Evolutionary conservation across 2,797 vertebrate genomes (phyloP).

Genomic region (Aythya fuligula): DNA sequence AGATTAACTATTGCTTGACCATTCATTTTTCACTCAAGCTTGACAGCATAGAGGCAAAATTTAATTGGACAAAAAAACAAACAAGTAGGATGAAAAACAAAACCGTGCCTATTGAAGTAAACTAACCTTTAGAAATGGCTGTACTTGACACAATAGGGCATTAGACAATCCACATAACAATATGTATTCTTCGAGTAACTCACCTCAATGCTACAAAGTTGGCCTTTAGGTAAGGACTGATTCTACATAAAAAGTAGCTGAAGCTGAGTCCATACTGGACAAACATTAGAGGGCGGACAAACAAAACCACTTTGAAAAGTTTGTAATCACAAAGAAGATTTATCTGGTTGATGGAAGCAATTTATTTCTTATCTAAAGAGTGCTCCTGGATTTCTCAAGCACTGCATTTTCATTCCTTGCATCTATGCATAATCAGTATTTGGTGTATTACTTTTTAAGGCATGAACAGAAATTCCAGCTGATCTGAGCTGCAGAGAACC

Average conservation of each 20-base stretch:
- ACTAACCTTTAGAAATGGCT: background rate
- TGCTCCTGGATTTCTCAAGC: background rate
- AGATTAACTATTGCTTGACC: background rate
- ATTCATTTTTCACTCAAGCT: background rate
- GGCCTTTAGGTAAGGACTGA: background rate
- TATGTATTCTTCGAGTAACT: background rate
- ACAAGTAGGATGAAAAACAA: background rate
- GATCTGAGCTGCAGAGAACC: background rate
- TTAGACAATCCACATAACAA: background rate
- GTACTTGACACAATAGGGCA: background rate
- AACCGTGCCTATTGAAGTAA: background rate
- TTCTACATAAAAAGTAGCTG: background rate
- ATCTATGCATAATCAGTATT: background rate
- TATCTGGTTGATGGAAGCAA: background rate
- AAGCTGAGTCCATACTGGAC: background rate
- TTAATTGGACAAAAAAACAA: background rate
- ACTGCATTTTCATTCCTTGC: background rate
- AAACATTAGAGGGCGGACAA: fast-evolving
- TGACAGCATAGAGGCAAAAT: background rate
- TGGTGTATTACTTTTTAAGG: background rate
- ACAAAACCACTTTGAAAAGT: background rate
- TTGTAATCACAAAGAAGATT: background rate
- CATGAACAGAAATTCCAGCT: background rate
- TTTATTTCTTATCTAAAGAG: background rate
- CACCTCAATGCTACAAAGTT: background rate